phyloP scores from a whole-genome alignment of 2,797 vertebrate species.

The Poecilia velifera region DNA sequence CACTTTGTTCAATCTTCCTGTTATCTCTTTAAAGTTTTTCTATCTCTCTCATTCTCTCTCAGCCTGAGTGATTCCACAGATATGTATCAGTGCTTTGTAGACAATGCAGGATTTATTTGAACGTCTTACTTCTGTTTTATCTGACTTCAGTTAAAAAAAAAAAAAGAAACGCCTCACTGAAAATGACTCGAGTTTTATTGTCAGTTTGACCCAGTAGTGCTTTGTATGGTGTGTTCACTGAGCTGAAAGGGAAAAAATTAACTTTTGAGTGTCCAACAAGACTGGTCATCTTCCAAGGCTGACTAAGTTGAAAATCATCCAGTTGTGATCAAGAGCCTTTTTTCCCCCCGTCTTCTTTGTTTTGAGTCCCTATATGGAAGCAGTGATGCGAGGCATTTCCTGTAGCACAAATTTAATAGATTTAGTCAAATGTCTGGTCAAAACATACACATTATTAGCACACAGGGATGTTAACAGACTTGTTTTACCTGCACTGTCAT shows the following conservation, averaged over 20 bases:
- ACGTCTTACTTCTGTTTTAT: background rate
- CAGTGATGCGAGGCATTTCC: background rate
- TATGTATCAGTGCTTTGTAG: background rate
- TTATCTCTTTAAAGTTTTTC: background rate
- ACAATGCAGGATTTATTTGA: background rate
- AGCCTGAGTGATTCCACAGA: background rate
- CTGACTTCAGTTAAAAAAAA: background rate
- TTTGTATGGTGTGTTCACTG: background rate
- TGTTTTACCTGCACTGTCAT: background rate
- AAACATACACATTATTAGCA: background rate
- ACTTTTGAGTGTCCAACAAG: background rate
- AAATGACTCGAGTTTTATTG: background rate
- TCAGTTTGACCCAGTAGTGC: background rate
- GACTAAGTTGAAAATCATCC: background rate
- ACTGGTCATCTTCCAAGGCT: background rate
- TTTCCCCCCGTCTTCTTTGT: rapidly evolving
- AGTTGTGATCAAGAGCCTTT: background rate
- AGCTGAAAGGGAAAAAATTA: background rate
- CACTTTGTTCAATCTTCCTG: background rate
- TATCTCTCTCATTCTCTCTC: background rate
- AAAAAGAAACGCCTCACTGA: background rate
- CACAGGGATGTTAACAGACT: background rate
- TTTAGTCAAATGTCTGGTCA: background rate
- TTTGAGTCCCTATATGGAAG: background rate
- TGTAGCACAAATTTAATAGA: background rate